Base-by-base conservation (phyloP, 1,140 invertebrate genomes). In the Drosophila asahinai region DNA sequence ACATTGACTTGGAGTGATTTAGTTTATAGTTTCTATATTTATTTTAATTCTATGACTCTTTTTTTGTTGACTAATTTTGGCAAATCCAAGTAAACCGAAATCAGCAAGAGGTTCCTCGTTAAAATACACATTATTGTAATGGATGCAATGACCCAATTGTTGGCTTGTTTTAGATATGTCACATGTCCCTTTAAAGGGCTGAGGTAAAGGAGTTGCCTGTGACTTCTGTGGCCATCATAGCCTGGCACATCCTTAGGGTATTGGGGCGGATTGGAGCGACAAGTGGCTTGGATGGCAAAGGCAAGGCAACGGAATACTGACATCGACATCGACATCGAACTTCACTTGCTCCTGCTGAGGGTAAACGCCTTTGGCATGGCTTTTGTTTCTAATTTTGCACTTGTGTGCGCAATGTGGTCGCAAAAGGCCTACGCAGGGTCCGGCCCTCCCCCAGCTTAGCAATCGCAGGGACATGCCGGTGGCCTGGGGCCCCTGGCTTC, bases 381-480 rank as follows among this genome's bases (percentile, higher is more conserved):
- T 86, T 87, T 84, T 87, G 74, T 87, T 89, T 87, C 83, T 89
- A 87, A 90, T 90, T 90, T 87, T 87, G 84, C 84, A 87, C 81
- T 87, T 90, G 84, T 90, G 86, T 84, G 84, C 81, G 77, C 81
- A 79, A 90, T 81, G 64, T 76, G 51, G 61, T 49, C 52, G 68
- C 70, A 71, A 78, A 80, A 64, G 79, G 81, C 86, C 84, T 89
- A 87, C 40, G 51, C 81, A 77, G 38, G 25, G 25, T 51, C 45
- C 17, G 22, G 45, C n/a, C 38, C 14, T 19, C 40, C 6, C n/a
- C 36, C 51, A 47, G 51, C 60, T 19, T 12, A 25, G 14, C 19
- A 48, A 15, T 51, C 40, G 48, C n/a, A 45, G 33, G 67, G 45
- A 43, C 43, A 57, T 51, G 45, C 36, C 40, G 38, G 33, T 55